Evolutionary conservation across 2,113 vertebrate genomes (phyloP).

Genomic region (Chaetura pelagica): DNA sequence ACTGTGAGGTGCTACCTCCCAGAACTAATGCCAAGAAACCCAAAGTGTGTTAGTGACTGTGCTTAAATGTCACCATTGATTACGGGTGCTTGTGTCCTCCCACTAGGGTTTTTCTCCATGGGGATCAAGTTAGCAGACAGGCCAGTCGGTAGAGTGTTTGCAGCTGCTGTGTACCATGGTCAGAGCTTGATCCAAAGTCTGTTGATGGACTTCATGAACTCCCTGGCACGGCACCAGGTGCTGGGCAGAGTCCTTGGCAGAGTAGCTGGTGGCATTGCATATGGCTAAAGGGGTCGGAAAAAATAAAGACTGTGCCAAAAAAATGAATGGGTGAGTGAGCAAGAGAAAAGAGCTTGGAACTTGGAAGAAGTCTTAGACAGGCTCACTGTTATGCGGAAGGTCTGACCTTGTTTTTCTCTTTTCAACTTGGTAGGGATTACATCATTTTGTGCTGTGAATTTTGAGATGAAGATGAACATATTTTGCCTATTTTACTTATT

Average conservation of each 20-base stretch:
- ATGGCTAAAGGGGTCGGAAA: not conserved
- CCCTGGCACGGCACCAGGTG: accelerated
- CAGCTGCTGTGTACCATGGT: not conserved
- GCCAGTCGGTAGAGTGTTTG: not conserved
- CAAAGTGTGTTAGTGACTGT: not conserved
- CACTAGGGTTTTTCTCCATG: not conserved
- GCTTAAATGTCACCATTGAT: not conserved
- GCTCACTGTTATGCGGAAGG: not conserved
- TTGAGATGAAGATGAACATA: not conserved
- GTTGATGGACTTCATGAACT: not conserved
- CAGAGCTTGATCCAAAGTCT: not conserved
- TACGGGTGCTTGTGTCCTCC: not conserved
- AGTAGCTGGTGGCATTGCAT: not conserved
- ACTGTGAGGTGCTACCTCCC: not conserved
- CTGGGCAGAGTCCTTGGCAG: not conserved
- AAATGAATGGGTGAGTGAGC: not conserved
- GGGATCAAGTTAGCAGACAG: not conserved
- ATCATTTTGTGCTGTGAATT: not conserved
- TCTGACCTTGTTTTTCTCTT: not conserved
- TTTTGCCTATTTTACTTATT: not conserved
- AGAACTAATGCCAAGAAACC: conserved; percentile 3
- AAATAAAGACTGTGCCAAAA: not conserved
- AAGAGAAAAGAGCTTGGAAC: not conserved
- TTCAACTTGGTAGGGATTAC: not conserved
- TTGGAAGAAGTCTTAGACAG: not conserved